Evolutionary conservation across 2,113 vertebrate genomes (phyloP).

Genomic region (Oncorhynchus keta): DNA sequence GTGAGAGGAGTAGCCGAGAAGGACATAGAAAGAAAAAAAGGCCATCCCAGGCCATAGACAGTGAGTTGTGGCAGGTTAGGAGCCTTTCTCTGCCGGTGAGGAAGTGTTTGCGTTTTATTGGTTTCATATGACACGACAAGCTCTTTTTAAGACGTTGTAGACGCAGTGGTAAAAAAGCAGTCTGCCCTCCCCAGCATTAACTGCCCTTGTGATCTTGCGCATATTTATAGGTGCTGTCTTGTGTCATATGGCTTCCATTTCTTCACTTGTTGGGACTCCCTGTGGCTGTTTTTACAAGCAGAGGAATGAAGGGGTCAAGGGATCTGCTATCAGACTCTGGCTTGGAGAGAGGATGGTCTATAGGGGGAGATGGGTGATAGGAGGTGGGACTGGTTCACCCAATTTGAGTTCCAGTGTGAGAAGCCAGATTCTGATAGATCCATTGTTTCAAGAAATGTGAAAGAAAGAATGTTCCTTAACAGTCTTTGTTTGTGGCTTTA

Average conservation of each 20-base stretch:
- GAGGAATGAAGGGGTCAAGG: conserved; percentile 72
- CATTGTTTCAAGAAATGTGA: neutral
- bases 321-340: conserved; percentile 48
- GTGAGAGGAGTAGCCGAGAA: neutral
- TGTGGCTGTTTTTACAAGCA: conserved; percentile 76
- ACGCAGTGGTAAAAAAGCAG: conserved; percentile 75
- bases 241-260: conserved; percentile 82
- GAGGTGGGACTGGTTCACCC: neutral
- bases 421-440: neutral
- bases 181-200: conserved; percentile 74
- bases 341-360: conserved; percentile 5
- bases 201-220: conserved; percentile 75
- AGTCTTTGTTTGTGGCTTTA: neutral
- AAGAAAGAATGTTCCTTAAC: neutral
- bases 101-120: conserved; percentile 78
- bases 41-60: conserved; percentile 32
- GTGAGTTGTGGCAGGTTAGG: conserved; percentile 53
- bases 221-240: conserved; percentile 81
- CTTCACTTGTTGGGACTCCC: conserved; percentile 75
- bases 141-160: conserved; percentile 78
- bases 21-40: conserved; percentile 29
- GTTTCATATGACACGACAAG: conserved; percentile 79
- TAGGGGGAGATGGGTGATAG: neutral
- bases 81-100: conserved; percentile 58
- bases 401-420: neutral